Evolutionary conservation across 2,113 vertebrate genomes (phyloP), one percentile per base, ranked within the genome.

Genomic region (Mesoclemmys tuberculata): DNA sequence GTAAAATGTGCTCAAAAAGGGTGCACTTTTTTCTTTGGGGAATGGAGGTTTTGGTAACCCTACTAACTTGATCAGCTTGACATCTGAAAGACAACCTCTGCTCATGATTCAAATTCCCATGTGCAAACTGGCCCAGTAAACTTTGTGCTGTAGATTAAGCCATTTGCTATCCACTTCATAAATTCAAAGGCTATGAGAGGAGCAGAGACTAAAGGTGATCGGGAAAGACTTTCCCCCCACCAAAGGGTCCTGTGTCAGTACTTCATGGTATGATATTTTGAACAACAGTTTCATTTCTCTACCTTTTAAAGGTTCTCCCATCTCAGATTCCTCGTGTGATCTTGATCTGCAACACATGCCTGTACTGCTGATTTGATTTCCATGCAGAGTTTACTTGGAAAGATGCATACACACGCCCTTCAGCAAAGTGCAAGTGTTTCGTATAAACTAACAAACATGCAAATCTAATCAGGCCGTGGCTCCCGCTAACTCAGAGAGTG

Each of bases 101-200:
- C 41, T 58, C 68, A 89, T 77, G 89, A 89, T 84, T 93, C n/a
- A 92, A 95, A 89, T 95, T 93, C 91, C 94, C 44, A 35, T 38
- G 89, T 94, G 87, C 93, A 93, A 96, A 94, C 68, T 61, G 90
- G 48, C 82, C 48, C 27, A 75, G 41, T 89, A 95, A 96, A 13
- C 48, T 94, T 93, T 94, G 55, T 89, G 77, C 26, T 87, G 80
- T 48, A 93, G 89, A 89, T 79, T 16, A 87, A 91, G 49, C 35
- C 0, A 55, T 52, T 87, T 95, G 90, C 77, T 90, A 83, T 44
- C 7, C 49, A 90, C 54, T 71, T 88, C n/a, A 87, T 85, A 90
- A 93, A 71, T 77, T 85, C 80, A 46, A 92, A 35, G 27, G 44
- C 91, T 90, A 54, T 24, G 6, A 82, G 68, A 90, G 84, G 5